Percentiles rank a stretch among this genome's conserved stretches.
phyloP scores from a whole-genome alignment of 2,797 vertebrate genomes.

The Etheostoma perlongum region DNA sequence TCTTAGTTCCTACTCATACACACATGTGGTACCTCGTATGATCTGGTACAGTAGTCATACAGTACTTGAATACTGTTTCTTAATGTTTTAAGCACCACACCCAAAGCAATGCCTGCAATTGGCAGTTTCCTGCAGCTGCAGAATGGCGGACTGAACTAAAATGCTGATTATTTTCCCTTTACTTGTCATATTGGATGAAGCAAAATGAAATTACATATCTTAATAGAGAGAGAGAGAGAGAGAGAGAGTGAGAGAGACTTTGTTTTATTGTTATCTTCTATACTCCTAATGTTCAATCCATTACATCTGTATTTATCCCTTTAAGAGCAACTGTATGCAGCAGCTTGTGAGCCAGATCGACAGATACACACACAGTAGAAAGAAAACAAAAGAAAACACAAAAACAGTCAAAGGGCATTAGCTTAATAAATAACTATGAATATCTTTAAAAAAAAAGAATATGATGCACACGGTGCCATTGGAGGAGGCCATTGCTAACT shows the following conservation, averaged over 20 bases:
- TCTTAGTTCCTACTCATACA: neutral
- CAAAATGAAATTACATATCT: neutral
- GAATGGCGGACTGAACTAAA: neutral
- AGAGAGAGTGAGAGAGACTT: no score
- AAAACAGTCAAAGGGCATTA: neutral
- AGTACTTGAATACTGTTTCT: neutral
- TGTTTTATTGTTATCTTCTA: neutral
- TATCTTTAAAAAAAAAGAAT: no score
- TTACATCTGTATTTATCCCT: neutral
- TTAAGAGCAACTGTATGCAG: neutral
- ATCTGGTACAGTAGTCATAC: neutral
- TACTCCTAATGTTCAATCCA: neutral
- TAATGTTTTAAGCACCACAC: neutral
- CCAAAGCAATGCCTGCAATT: neutral
- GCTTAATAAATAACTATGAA: neutral
- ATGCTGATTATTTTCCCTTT: neutral
- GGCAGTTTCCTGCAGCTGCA: no score
- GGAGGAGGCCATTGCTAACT: neutral
- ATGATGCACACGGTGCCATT: neutral
- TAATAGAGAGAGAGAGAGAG: no score
- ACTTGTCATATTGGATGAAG: neutral
- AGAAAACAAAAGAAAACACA: neutral
- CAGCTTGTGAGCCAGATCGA: neutral
- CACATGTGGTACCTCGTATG: neutral
- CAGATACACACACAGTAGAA: neutral